Percentiles rank a stretch among this genome's conserved stretches.
These are phyloP conservation scores for Cheilosia urbana DNA, from an alignment of 2,888 invertebrate genomes.

Conservation along the genomic window DNA sequence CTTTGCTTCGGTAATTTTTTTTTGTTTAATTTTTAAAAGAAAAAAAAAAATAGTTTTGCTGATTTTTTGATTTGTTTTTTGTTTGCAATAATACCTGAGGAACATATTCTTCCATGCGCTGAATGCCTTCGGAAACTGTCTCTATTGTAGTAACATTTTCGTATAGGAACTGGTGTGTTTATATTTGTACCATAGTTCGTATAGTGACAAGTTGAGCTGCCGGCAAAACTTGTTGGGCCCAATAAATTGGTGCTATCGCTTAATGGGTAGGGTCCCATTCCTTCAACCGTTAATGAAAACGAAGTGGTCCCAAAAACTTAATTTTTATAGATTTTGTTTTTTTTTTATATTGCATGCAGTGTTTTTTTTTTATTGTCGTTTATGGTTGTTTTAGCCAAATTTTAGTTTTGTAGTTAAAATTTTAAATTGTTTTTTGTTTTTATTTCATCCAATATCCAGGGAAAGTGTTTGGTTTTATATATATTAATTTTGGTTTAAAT, in stretches of 20 bases:
- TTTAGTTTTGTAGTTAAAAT: constrained; percentile 50
- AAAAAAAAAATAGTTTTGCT: constrained; percentile 53
- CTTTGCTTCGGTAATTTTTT: constrained; percentile 40
- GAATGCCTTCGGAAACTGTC: constrained; percentile 84
- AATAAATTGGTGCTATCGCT: constrained; percentile 84
- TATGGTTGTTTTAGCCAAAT: constrained; percentile 45
- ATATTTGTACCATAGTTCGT: constrained; percentile 84
- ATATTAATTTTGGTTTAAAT: constrained; percentile 70
- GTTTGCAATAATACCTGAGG: constrained; percentile 79
- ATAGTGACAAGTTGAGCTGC: constrained; percentile 81
- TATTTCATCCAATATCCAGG: constrained; percentile 72
- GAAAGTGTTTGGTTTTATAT: constrained; percentile 68
- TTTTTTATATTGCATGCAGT: constrained; percentile 70
- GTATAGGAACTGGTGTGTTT: constrained; percentile 83
- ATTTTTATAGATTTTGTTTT: constrained; percentile 77
- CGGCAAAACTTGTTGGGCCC: constrained; percentile 82
- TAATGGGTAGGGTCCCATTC: constrained; percentile 84
- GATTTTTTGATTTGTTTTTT: constrained; percentile 61
- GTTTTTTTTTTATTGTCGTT: constrained; percentile 71
- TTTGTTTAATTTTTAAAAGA: constrained; percentile 31
- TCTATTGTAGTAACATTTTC: constrained; percentile 83
- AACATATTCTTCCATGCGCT: constrained; percentile 84
- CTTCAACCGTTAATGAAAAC: constrained; percentile 84
- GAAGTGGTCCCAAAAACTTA: constrained; percentile 84
- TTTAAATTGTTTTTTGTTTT: constrained; percentile 52